Conservation (phyloP, 2,113 vertebrate genomes). For the Xiphorhynchus elegans region DNA sequence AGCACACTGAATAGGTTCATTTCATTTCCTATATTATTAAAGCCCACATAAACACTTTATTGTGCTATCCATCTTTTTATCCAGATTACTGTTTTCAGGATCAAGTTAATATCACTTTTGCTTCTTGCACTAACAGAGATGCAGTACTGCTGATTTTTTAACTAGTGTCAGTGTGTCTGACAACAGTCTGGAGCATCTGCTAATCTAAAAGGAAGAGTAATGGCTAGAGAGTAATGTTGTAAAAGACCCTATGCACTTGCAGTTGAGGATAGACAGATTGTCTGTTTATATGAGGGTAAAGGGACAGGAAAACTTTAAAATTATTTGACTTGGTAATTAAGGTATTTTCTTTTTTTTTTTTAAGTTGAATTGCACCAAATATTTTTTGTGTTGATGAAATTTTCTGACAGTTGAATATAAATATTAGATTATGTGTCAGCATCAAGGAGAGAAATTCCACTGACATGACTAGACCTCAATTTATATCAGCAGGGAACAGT, state of each 20-base stretch:
- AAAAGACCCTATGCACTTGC: not conserved
- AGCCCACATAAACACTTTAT: conserved; percentile 1
- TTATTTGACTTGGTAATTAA: not conserved
- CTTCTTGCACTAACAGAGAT: not conserved
- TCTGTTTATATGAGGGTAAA: not conserved
- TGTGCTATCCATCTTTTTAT: conserved; percentile 7
- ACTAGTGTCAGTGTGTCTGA: not conserved
- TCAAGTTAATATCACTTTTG: not conserved
- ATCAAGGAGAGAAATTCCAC: not conserved
- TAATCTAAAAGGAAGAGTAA: conserved; percentile 1
- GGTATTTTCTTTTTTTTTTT: not conserved
- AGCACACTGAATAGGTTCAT: conserved; percentile 45
- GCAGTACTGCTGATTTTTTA: not conserved
- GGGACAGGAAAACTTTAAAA: not conserved
- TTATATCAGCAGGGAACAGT: not conserved
- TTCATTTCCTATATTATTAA: conserved; percentile 52
- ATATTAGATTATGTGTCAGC: not conserved
- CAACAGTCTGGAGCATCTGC: not conserved
- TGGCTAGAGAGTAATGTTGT: not conserved
- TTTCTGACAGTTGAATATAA: not conserved
- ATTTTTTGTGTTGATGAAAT: not conserved
- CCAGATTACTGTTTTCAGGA: conserved; percentile 30
- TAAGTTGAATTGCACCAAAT: not conserved
- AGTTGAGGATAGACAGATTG: not conserved
- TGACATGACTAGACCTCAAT: not conserved